phyloP scores from a whole-genome alignment of 2,113 vertebrate species.

The Ochotona princeps region DNA sequence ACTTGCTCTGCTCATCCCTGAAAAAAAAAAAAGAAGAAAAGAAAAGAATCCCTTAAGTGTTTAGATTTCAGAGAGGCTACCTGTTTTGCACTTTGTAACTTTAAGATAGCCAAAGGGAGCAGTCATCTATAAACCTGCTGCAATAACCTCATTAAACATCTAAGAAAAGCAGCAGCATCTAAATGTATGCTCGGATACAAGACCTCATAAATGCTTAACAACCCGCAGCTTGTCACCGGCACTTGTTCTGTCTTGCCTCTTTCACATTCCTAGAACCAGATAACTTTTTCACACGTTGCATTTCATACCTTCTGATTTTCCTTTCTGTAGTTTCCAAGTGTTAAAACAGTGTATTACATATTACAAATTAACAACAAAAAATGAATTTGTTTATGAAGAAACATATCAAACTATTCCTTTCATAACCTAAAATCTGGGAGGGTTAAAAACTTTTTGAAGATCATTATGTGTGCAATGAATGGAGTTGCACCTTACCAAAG shows the following conservation, averaged over 20 bases:
- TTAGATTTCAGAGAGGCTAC: slow-evolving; percentile 23
- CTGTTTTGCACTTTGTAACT: neutral
- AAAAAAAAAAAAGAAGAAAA: neutral
- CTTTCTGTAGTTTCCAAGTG: neutral
- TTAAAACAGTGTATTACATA: neutral
- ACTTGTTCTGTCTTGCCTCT: slow-evolving; percentile 12
- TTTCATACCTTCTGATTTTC: neutral
- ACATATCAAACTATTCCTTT: neutral
- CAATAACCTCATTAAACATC: neutral
- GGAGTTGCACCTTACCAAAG: neutral
- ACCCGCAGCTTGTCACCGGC: neutral
- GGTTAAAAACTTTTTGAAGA: neutral
- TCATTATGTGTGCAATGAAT: neutral
- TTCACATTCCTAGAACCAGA: neutral
- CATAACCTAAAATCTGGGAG: neutral
- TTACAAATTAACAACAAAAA: neutral
- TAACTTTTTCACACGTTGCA: neutral
- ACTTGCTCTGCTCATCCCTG: neutral
- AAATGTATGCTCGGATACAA: neutral
- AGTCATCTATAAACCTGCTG: neutral
- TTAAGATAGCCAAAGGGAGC: neutral
- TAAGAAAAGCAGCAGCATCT: neutral
- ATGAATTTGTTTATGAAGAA: slow-evolving; percentile 1
- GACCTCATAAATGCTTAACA: slow-evolving; percentile 33
- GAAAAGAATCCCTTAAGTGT: neutral